Percentiles rank a stretch among this genome's conserved stretches.
phyloP scores from a whole-genome alignment of 2,797 vertebrate species.

The Numenius phaeopus region DNA sequence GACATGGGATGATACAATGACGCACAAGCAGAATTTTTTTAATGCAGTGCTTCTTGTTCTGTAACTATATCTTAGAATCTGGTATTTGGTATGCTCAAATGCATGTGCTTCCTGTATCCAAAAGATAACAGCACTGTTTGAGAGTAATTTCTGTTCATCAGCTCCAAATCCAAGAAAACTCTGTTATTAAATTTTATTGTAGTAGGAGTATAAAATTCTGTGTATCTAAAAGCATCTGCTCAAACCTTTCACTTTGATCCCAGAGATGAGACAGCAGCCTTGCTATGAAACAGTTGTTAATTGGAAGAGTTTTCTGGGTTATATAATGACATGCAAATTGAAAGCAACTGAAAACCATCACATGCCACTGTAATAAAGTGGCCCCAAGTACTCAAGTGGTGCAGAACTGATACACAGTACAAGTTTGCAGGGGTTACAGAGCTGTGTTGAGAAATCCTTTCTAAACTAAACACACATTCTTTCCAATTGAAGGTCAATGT shows the following conservation, averaged over 20 bases:
- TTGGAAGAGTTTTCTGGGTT: neutral
- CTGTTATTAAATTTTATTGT: neutral
- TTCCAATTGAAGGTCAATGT: neutral
- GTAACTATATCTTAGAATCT: neutral
- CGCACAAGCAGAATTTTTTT: neutral
- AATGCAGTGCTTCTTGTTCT: neutral
- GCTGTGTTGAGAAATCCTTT: neutral
- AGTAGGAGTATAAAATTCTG: neutral
- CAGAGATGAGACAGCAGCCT: neutral
- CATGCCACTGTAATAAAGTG: neutral
- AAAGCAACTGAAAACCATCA: neutral
- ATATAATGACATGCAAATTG: neutral
- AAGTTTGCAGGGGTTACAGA: neutral
- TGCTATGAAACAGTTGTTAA: neutral
- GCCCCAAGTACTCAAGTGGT: neutral
- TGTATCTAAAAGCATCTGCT: neutral
- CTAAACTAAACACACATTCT: neutral
- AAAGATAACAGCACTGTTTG: neutral
- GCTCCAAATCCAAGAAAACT: neutral
- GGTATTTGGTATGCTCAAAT: neutral
- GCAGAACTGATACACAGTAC: neutral
- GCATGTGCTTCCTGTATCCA: neutral
- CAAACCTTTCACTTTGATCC: neutral
- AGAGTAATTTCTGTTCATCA: neutral
- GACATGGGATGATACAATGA: neutral